Evolutionary conservation across 1,140 invertebrate genomes (phyloP), one percentile per base, ranked within the genome.

Genomic region (Microplitis demolitor): DNA sequence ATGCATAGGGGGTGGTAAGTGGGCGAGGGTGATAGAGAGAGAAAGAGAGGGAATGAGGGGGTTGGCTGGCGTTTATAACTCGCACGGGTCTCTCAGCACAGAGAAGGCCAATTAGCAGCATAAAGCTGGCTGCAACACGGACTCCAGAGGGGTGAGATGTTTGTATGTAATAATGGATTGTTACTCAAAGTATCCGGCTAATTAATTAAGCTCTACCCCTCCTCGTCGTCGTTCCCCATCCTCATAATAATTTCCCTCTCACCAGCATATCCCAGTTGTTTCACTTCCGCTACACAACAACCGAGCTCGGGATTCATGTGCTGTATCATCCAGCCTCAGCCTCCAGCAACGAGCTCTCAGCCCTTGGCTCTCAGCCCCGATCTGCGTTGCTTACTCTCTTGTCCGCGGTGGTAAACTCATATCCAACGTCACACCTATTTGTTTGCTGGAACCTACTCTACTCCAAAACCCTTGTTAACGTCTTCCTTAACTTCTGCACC

Each of bases 121-220:
- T 83, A 86, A 87, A 87, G 85, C 85, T 81, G 79, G 82, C 82
- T 81, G 16, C 66, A 80, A 80, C 80, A 79, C 76, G 74, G 68
- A 73, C 68, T 66, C 63, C 33, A 33, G 58, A 69, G 71, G 51
- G 71, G 53, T 66, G 78, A 78, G 80, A 81, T 87, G 84, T 85
- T 87, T 87, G 85, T 86, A 85, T 83, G 85, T 85, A 86, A 84
- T 86, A 87, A 87, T 86, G 82, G 84, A 87, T 87, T 87, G 84
- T 87, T 87, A 85, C 84, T 85, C 84, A 85, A 85, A 87, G 84
- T 86, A 87, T 86, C 85, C 81, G 83, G 83, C 85, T 87, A 87
- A 87, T 87, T 87, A 87, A 87, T 87, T 84, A 87, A 87, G 84
- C 84, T 79, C 76, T 82, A 78, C 77, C 69, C 64, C 77, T 67